Conservation (phyloP, 2,797 vertebrate genomes). For the Passerculus sandwichensis region DNA sequence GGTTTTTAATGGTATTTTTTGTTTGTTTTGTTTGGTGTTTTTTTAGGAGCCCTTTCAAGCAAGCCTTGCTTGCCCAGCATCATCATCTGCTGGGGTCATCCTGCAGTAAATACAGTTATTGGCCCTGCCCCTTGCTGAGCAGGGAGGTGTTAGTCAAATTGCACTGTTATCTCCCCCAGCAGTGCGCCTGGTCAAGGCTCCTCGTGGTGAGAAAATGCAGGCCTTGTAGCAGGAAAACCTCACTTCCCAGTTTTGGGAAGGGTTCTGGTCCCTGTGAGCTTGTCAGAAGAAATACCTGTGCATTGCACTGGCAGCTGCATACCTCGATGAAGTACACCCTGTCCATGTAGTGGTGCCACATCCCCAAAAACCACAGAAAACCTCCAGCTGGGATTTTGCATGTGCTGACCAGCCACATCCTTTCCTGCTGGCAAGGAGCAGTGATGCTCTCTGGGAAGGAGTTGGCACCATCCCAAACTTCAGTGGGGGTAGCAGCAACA, state of each 20-base stretch:
- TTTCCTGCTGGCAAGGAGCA: not conserved
- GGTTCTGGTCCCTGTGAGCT: not conserved
- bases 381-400: not conserved
- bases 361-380: not conserved
- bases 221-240: not conserved
- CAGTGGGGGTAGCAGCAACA: accelerated
- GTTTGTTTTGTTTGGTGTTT: not conserved
- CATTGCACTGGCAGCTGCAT: accelerated
- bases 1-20: accelerated
- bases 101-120: constrained; percentile 7
- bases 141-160: not conserved
- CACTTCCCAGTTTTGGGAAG: not conserved
- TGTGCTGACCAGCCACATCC: not conserved
- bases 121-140: not conserved
- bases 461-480: not conserved
- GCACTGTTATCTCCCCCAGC: not conserved
- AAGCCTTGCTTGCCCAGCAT: not conserved
- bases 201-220: not conserved
- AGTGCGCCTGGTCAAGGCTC: not conserved
- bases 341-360: not conserved
- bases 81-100: not conserved
- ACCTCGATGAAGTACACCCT: not conserved
- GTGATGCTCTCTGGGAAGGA: not conserved
- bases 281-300: not conserved
- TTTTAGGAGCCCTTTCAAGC: not conserved